These are phyloP conservation scores for Oplegnathus fasciatus DNA, from an alignment of 2,113 vertebrate species.

Conservation along the genomic window DNA sequence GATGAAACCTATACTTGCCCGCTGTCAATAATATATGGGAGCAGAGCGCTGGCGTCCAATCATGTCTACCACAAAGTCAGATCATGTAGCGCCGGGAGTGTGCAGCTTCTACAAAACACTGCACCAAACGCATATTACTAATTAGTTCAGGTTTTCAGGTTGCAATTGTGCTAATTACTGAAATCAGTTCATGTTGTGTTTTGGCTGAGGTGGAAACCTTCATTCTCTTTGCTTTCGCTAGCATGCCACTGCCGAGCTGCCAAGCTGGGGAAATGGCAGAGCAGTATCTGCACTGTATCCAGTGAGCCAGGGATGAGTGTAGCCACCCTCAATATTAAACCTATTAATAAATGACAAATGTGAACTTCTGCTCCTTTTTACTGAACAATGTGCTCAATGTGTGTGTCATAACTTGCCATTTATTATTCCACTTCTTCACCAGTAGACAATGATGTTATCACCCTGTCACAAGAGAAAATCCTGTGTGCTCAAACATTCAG, in stretches of 20 bases:
- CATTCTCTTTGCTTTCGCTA: background rate
- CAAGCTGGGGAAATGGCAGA: background rate
- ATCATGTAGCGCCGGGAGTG: background rate
- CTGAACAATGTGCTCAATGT: background rate
- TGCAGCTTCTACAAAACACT: background rate
- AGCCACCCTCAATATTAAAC: conserved; percentile 7
- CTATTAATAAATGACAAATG: conserved; percentile 32
- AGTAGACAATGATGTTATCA: conserved; percentile 21
- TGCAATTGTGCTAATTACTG: conserved; percentile 9
- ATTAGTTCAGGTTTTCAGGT: conserved; percentile 17
- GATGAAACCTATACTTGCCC: conserved; percentile 17
- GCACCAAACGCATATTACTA: conserved; percentile 6
- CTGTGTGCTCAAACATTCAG: background rate
- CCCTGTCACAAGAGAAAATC: background rate
- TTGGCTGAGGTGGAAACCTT: background rate
- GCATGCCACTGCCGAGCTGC: background rate
- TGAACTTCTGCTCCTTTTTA: conserved; percentile 9
- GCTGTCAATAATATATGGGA: conserved; percentile 52
- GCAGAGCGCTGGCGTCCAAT: background rate
- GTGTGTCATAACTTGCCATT: conserved; percentile 40
- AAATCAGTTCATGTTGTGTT: conserved; percentile 10
- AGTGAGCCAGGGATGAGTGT: background rate
- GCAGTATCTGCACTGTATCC: background rate
- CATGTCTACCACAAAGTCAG: conserved; percentile 4
- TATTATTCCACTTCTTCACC: conserved; percentile 15